Evolutionary conservation across 2,888 invertebrate genomes (phyloP), one percentile per base, ranked within the genome.

Genomic region (Salticus scenicus): DNA sequence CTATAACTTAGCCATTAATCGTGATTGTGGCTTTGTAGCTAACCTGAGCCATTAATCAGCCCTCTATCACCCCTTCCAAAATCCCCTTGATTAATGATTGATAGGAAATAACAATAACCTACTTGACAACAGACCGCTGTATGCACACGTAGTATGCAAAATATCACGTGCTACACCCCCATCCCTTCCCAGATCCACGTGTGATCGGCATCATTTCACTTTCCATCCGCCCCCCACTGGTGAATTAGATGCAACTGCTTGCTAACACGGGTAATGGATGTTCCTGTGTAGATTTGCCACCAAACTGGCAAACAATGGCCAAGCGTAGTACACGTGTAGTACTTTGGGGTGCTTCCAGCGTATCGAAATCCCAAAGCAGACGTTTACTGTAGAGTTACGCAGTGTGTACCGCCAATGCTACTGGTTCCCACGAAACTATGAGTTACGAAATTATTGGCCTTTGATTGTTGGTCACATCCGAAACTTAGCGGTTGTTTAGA

Each of bases 291-390:
- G 57, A 57, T 57, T 57, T 57, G 57, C 57, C 57, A 24, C 57
- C 57, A n/a, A 57, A 57, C 5, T 57, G 57, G 57, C 57, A 57
- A 57, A 57, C 57, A 57, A 57, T 24, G 24, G 57, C 24, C 7
- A 24, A 5, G 5, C 24, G 5, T 24, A 12, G 57, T 24, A 4
- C 57, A 57, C 57, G 57, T 57, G 57, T 57, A 24, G 17, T 57
- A 67, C 17, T 24, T 14, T 20, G 41, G 24, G 41, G 30, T 20
- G 14, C 20, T 57, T 20, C 24, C 10, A 10, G 28, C 80, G 74
- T 74, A 73, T 74, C 80, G 80, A 81, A 81, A 81, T 81, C 80
- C 80, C 80, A 47, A 28, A 74, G 57, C 74, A 69, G 57, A 41
- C 73, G 69, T 81, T 74, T 57, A 10, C 28, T 14, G 12, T 12